Base-by-base conservation (phyloP, 2,797 vertebrate genomes). In the Pagetopsis macropterus region DNA sequence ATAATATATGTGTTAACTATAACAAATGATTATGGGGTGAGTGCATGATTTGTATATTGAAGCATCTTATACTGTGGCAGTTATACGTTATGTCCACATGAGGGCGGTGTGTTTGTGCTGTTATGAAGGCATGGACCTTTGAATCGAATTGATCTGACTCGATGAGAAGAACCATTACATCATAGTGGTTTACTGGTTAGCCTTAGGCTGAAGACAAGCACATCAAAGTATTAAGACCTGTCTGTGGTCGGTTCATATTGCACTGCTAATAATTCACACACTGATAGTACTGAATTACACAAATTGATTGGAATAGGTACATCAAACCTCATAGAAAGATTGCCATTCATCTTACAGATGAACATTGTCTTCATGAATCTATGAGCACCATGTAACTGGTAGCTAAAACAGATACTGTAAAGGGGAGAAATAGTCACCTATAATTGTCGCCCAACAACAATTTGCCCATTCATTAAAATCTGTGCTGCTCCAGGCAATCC, bases 81-180 rank as follows among this genome's bases (percentile, higher is more conserved):
- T 88, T 56, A 49, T 46, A 9, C 14, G 0, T 64, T 44, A 11
- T 6, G 12, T 46, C 89, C 91, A 89, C 89, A 81, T 65, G 84
- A 61, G 79, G 89, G 85, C 74, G 58, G 48, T 88, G 74, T 84
- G 61, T 23, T 23, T 80, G 73, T 85, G 73, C 65, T 79, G n/a
- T 27, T 78, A 74, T 78, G 8, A 76, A 69, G 16, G 23, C 46
- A 17, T 8, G 44, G 19, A 65, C 13, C 57, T 49, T 58, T 46
- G 56, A 51, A 68, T 54, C 31, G 55, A 58, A 49, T 71, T 56
- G 44, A 67, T 82, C n/a, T 71, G 51, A 60, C 37, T 83, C 59
- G 23, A 3, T 68, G 61, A 60, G 67, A 70, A 31, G 65, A 73
- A 72, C 45, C 52, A 70, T 80, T 77, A 64, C 62, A 72, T 71